These are phyloP conservation scores for Albula glossodonta DNA, from an alignment of 2,113 vertebrate genomes.

Conservation along the genomic window DNA sequence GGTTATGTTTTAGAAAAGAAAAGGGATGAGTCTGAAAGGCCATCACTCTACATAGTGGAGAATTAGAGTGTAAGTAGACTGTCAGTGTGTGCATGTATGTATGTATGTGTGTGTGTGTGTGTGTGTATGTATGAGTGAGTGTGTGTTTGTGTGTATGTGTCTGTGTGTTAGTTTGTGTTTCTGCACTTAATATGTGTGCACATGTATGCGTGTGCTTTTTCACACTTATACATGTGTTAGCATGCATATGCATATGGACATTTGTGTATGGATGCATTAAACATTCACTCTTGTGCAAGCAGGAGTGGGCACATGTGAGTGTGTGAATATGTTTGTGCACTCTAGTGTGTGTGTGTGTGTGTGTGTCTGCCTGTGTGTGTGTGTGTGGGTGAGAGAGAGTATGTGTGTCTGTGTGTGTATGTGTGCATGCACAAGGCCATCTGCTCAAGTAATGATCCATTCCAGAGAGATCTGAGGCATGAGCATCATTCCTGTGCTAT, in stretches of 20 bases:
- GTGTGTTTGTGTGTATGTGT: conserved; percentile 16
- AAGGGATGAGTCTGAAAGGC: conserved; percentile 41
- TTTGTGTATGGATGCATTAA: conserved; percentile 27
- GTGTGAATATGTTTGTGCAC: conserved; percentile 31
- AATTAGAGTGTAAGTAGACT: conserved; percentile 44
- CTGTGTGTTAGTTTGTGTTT: conserved; percentile 25
- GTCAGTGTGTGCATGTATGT: conserved; percentile 27
- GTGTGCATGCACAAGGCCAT: conserved; percentile 49
- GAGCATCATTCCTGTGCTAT: conserved; percentile 60
- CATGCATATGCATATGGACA: conserved; percentile 26
- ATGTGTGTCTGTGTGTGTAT: conserved; percentile 30
- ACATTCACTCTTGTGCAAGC: conserved; percentile 29
- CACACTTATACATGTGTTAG: conserved; percentile 23
- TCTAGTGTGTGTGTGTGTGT: conserved; percentile 31
- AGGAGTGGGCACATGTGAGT: neutral
- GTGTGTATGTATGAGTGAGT: conserved; percentile 26
- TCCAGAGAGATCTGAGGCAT: conserved; percentile 54
- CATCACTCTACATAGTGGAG: conserved; percentile 41
- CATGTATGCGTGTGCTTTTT: conserved; percentile 31
- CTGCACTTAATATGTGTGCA: conserved; percentile 8
- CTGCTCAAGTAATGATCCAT: conserved; percentile 55
- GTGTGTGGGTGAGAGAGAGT: conserved; percentile 32
- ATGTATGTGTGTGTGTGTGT: conserved; percentile 36
- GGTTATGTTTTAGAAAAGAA: conserved; percentile 44
- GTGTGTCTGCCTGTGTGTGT: conserved; percentile 25